Percentiles rank a stretch among this genome's conserved stretches.
Evolutionary conservation across 2,797 vertebrate genomes (phyloP).

Genomic region (Labeo calbasu): DNA sequence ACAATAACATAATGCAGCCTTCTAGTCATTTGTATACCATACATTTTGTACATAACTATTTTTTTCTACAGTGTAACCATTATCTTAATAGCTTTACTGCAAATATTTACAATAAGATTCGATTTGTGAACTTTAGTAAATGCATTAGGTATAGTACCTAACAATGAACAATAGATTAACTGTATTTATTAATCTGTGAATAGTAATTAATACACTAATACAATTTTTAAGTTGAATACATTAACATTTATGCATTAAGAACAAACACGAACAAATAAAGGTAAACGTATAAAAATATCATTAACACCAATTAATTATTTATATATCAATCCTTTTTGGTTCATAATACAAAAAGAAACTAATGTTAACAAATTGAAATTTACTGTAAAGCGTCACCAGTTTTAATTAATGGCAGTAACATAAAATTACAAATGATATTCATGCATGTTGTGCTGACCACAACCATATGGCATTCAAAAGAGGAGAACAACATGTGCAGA

Average conservation of each 20-base stretch:
- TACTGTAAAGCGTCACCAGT: not conserved
- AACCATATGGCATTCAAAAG: constrained; percentile 37
- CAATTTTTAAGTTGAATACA: not conserved
- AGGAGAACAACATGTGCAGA: not conserved
- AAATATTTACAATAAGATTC: not conserved
- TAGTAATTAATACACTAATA: too few relatives aligned
- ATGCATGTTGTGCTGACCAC: not conserved
- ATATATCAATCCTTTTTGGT: not conserved
- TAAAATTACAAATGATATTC: not conserved
- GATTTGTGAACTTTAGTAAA: not conserved
- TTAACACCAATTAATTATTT: not conserved
- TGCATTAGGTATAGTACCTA: not conserved
- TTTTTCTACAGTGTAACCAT: not conserved
- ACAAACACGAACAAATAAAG: not conserved
- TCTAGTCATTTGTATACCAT: not conserved
- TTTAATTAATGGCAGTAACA: not conserved
- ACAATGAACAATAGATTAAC: not conserved
- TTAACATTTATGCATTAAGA: not conserved
- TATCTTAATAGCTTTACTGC: not conserved
- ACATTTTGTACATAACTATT: too few relatives aligned
- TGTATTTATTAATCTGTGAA: not conserved
- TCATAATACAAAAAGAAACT: not conserved
- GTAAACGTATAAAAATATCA: not conserved
- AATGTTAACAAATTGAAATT: not conserved
- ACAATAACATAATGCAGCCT: not conserved